Conservation (phyloP, 2,113 vertebrate species). For the Chloroceryle aenea region DNA sequence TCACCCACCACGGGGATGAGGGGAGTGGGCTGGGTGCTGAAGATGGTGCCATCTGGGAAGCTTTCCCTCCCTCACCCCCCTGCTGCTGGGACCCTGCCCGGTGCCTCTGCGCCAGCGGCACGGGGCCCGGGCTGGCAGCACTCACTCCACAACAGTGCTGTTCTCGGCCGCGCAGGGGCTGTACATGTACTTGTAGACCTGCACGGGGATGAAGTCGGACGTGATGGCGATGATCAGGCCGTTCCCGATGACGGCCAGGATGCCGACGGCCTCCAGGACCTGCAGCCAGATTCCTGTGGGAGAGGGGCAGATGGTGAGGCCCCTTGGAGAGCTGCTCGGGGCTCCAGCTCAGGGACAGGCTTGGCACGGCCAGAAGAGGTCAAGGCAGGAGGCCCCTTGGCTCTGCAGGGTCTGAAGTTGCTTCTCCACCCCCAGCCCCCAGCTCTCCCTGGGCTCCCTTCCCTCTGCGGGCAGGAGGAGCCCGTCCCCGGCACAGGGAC, state of each 20-base stretch:
- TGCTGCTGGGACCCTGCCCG: accelerated
- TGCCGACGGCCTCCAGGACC: conserved; percentile 87
- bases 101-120: accelerated
- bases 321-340: not conserved
- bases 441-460: not conserved
- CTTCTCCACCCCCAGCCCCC: not conserved
- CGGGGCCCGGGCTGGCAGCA: not conserved
- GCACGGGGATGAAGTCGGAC: conserved; percentile 90
- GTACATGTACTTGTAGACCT: conserved; percentile 87
- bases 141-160: conserved; percentile 75
- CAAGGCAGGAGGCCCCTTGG: not conserved
- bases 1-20: not conserved
- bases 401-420: not conserved
- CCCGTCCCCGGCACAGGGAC: not conserved
- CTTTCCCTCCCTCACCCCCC: not conserved
- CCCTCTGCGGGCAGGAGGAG: accelerated
- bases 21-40: not conserved
- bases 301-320: not conserved
- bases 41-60: not conserved
- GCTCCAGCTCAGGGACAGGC: not conserved
- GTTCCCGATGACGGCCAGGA: conserved; percentile 90
- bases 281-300: conserved; percentile 86
- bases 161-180: conserved; percentile 79
- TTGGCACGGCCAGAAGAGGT: not conserved
- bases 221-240: conserved; percentile 91